Percentiles rank a stretch among this genome's conserved stretches.
Evolutionary conservation across 2,797 vertebrate species (phyloP).

Genomic region (Falco cherrug): DNA sequence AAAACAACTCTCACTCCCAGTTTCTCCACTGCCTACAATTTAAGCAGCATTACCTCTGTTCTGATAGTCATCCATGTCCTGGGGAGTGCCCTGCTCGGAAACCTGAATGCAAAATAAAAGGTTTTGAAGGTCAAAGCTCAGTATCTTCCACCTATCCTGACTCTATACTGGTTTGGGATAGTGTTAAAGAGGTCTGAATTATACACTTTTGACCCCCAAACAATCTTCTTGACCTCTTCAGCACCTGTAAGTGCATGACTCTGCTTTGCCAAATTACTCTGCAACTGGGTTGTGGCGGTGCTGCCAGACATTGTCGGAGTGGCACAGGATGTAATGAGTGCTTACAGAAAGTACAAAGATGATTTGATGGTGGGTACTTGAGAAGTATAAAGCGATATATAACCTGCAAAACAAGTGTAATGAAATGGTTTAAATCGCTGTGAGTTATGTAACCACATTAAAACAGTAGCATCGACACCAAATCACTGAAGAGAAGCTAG

Average conservation of each 20-base stretch:
- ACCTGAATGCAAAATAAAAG: not conserved
- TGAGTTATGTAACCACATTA: conserved; percentile 26
- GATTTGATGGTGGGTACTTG: not conserved
- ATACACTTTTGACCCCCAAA: not conserved
- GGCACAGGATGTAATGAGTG: not conserved
- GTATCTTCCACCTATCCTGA: not conserved
- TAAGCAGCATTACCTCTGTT: not conserved
- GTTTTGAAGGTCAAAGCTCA: not conserved
- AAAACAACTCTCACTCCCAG: not conserved
- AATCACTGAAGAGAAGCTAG: not conserved
- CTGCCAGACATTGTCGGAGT: not conserved
- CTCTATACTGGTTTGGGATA: not conserved
- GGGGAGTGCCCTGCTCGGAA: not conserved
- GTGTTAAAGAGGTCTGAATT: not conserved
- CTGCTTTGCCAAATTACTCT: not conserved
- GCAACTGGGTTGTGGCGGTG: not conserved
- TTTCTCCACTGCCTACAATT: not conserved
- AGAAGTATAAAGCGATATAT: not conserved
- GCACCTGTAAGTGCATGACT: not conserved
- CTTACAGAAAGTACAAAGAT: not conserved
- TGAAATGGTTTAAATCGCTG: not conserved
- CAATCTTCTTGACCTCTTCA: not conserved
- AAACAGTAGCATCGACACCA: not conserved
- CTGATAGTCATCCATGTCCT: not conserved
- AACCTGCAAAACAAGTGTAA: conserved; percentile 41